A percentile compares a stretch with the other conserved stretches of the same genome.
Evolutionary conservation across 2,113 vertebrate species (phyloP).

Genomic region (Edolisoma coerulescens): DNA sequence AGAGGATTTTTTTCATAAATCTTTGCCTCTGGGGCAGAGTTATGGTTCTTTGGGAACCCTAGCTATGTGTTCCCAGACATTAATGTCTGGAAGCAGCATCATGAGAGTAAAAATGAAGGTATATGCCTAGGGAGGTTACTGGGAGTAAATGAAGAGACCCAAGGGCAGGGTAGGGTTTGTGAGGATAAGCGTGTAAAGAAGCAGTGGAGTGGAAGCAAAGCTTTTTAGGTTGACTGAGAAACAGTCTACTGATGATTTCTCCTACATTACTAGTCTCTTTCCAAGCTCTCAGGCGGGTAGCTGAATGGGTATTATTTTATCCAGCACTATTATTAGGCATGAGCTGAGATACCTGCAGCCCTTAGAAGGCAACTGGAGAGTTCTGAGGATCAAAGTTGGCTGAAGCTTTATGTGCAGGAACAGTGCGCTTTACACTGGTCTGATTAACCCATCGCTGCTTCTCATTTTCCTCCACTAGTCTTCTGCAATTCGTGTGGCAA

Average conservation of each 20-base stretch:
- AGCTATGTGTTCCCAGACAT: slow-evolving; percentile 48
- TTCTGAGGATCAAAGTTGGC: not conserved
- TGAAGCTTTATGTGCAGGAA: not conserved
- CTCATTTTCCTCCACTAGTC: not conserved
- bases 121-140: not conserved
- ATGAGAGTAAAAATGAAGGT: slow-evolving; percentile 30
- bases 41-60: slow-evolving; percentile 45
- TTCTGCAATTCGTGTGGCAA: not conserved
- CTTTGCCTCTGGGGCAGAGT: slow-evolving; percentile 43
- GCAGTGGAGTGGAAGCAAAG: not conserved
- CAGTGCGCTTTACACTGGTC: not conserved
- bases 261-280: not conserved
- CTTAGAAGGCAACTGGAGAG: not conserved
- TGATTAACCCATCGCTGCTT: not conserved
- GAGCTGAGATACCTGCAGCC: not conserved
- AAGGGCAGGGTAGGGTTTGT: slow-evolving; percentile 24
- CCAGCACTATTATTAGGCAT: not conserved
- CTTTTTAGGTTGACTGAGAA: not conserved
- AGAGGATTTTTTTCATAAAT: slow-evolving; percentile 55
- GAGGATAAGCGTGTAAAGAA: not conserved
- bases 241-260: not conserved
- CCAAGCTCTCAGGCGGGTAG: not conserved
- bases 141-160: slow-evolving; percentile 33
- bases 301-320: not conserved
- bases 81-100: slow-evolving; percentile 54